Evolutionary conservation across 2,113 vertebrate genomes (phyloP).

Genomic region (Athene noctua): DNA sequence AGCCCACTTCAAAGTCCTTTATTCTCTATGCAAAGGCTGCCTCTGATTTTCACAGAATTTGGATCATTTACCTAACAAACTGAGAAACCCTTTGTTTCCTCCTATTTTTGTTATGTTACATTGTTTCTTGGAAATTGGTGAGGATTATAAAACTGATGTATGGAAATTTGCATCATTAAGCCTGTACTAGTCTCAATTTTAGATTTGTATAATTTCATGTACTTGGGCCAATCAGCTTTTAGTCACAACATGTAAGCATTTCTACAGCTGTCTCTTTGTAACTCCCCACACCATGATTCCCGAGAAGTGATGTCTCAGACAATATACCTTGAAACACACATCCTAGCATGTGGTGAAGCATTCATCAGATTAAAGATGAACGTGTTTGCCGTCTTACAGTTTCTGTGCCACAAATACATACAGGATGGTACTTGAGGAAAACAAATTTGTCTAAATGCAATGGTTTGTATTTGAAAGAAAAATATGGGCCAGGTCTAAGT

Average conservation of each 20-base stretch:
- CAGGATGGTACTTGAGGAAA: not conserved
- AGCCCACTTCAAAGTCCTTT: not conserved
- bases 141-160: not conserved
- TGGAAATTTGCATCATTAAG: not conserved
- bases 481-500: not conserved
- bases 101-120: not conserved
- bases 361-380: conserved; percentile 22
- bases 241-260: not conserved
- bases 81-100: not conserved
- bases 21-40: not conserved
- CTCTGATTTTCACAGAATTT: conserved; percentile 14
- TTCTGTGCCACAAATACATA: not conserved
- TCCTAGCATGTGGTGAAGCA: not conserved
- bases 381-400: not conserved
- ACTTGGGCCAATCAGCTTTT: not conserved
- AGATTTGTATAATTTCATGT: not conserved
- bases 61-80: not conserved
- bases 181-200: not conserved
- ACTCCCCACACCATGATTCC: not conserved
- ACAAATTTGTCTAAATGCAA: not conserved
- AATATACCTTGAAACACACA: conserved; percentile 17
- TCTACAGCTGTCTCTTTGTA: not conserved
- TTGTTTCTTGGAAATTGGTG: not conserved
- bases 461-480: not conserved
- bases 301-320: conserved; percentile 38